These are phyloP conservation scores for Hapalemur alaotrensis DNA, from an alignment of 2,797 vertebrate genomes.

Conservation along the genomic window DNA sequence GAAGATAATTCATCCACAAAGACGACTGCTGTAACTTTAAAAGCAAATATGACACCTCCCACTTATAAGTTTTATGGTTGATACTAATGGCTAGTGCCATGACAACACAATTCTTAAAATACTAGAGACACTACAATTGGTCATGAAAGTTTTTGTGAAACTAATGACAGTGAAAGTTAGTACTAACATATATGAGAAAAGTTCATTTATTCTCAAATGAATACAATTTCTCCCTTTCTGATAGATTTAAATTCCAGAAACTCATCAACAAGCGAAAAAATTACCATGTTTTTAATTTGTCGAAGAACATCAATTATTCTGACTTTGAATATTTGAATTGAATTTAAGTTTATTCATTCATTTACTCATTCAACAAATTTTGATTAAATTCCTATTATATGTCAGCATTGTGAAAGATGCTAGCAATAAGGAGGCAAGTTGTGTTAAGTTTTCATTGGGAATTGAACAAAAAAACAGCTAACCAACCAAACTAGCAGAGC, in stretches of 20 bases:
- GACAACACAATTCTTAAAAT: neutral
- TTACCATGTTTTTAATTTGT: neutral
- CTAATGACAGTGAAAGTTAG: neutral
- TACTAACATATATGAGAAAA: neutral
- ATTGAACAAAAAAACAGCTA: neutral
- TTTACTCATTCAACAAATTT: slow-evolving; percentile 26
- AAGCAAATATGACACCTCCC: neutral
- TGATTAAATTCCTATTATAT: neutral
- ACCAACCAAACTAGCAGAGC: neutral
- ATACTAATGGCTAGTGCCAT: neutral
- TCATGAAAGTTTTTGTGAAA: neutral
- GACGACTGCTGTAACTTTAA: neutral
- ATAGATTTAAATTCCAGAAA: slow-evolving; percentile 31
- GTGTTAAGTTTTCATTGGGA: neutral
- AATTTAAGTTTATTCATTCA: slow-evolving; percentile 30
- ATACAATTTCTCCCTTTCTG: neutral
- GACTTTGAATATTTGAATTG: slow-evolving; percentile 7
- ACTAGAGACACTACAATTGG: neutral
- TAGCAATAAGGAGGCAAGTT: neutral
- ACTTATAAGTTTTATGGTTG: neutral
- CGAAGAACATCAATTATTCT: neutral
- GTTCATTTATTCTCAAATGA: neutral
- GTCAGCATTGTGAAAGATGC: neutral
- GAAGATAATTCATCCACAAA: neutral
- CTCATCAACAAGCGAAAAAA: neutral